Base-by-base conservation (phyloP, 2,888 invertebrate genomes). In the Zaprionus obscuricornis region DNA sequence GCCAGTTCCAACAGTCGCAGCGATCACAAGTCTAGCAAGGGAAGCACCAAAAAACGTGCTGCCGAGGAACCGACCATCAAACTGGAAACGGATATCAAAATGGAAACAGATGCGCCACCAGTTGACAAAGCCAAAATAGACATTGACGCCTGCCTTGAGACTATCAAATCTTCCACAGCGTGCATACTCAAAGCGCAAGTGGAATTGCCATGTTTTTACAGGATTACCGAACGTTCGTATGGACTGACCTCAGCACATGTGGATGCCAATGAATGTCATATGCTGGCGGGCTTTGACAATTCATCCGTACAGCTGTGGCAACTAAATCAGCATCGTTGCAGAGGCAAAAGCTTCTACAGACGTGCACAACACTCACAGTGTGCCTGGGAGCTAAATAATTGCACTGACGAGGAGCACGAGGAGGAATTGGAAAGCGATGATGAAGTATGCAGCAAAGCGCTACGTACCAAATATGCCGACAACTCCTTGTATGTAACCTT, bases 281-380 rank as follows among this genome's bases (percentile, higher is more conserved):
- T 90, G 43, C 84, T 87, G 7, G 89, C 88, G 3, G 90, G 90
- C 4, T 90, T 90, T 55, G 86, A 89, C 47, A 88, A 87, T 68
- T 88, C 90, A 0, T 72, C 85, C 14, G 82, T 90, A 3, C 87
- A 89, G 54, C 59, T 90, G 17, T 90, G 90, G 90, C 89, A 90
- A 55, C 74, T 90, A 6, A 88, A 89, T 66, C 87, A 88, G 52
- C 88, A 87, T 17, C 81, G 76, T 13, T 79, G 72, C 24, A 66
- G 75, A 1, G 90, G 90, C 0, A 87, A 76, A 58, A 88, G 87
- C 66, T 69, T 90, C 1, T 91, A 88, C 54, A 62, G 79, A 8
- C 82, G 76, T 0, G 62, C 75, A 6, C 55, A 74, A 1, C 74
- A 87, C 10, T 55, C 72, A 1, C 66, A 65, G 5, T 90, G 90